These are phyloP conservation scores for Beroe forskalii DNA, from an alignment of 37 sponge, comb jelly and placozoan species.

Conservation along the genomic window DNA sequence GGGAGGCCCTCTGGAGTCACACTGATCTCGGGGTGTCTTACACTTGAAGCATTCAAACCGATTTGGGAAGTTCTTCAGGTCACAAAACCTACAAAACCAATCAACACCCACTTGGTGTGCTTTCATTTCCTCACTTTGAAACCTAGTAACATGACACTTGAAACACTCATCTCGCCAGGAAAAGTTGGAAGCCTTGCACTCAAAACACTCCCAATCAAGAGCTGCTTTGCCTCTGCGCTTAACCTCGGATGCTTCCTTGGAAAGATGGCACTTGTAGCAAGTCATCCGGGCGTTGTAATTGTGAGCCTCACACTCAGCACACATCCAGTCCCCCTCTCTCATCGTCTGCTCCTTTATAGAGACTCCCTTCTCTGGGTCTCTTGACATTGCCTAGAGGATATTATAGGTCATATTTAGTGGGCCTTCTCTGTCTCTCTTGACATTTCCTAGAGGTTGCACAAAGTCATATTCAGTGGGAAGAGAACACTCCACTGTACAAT, in stretches of 20 bases:
- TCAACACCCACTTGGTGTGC: conserved; percentile 25
- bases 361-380: background rate
- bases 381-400: conserved; percentile 34
- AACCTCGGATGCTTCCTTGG: conserved; percentile 35
- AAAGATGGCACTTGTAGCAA: conserved; percentile 22
- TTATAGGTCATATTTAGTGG: too few relatives aligned
- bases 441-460: too few relatives aligned
- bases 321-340: conserved; percentile 60
- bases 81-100: conserved; percentile 34
- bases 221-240: conserved; percentile 45
- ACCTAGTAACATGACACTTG: background rate
- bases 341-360: background rate
- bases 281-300: conserved; percentile 54
- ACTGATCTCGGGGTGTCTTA: background rate
- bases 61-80: conserved; percentile 48
- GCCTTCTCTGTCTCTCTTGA: too few relatives aligned
- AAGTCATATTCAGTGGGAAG: too few relatives aligned
- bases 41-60: conserved; percentile 37
- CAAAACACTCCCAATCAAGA: conserved; percentile 58
- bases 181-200: conserved; percentile 34
- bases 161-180: conserved; percentile 24
- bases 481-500: too few relatives aligned
- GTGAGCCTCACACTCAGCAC: conserved; percentile 35
- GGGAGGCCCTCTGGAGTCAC: conserved; percentile 1
- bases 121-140: background rate